Evolutionary conservation across 2,797 vertebrate species (phyloP), one percentile per base, ranked within the genome.

Genomic region (Myotis findleyi): DNA sequence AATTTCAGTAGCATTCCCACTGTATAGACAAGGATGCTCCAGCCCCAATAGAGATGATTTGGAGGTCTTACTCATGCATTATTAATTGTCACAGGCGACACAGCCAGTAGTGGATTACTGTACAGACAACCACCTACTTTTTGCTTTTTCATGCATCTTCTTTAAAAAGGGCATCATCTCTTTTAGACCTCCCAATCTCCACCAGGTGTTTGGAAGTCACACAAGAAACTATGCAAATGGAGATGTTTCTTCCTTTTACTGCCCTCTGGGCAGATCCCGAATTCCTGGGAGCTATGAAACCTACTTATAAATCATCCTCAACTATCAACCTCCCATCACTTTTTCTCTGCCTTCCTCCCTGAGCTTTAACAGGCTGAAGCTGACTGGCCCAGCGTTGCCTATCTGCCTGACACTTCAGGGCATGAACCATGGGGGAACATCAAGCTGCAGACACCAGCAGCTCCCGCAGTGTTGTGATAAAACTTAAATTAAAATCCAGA

Each of bases 401-500:
- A 38, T 86, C 76, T 92, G 89, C 36, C 55, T 95, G 82, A 88
- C 55, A 89, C 79, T 84, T 92, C 53, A 95, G 93, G 87, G 90
- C 93, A 95, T 92, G 97, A 96, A 93, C 93, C 59, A 38, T 1
- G 11, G 55, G 38, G 86, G 73, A 49, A 97, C 89, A 87, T 94
- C 62, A 94, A 95, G 80, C 86, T 85, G 62, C 71, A 97, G 86
- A 97, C 47, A 87, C 38, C 14, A 76, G n/a, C 23, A 75, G 47
- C 68, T 93, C 75, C 93, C 2, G 0, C 33, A 38, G 86, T 84
- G 53, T 84, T 95, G 62, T 84, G 95, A 96, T 96, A 94, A 95
- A 97, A 92, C 79, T 94, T 93, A 95, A 94, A 96, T 95, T 95
- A 91, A 38, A 87, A 85, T 64, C 89, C 77, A 91, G 66, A 91